Conservation (phyloP, 2,888 invertebrate species). For the Sinhomidia bicolor region DNA sequence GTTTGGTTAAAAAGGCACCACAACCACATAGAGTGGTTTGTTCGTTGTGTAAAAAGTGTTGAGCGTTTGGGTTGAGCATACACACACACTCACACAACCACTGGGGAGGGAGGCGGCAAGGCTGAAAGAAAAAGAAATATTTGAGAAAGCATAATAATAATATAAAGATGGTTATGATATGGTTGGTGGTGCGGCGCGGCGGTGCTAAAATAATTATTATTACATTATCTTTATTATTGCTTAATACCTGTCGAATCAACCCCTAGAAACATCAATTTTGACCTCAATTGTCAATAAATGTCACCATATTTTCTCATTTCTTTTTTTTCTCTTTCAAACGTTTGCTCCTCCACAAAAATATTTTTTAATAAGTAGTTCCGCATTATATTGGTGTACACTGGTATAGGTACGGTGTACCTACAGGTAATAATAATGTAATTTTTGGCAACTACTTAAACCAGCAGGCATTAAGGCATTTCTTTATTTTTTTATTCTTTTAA, state of each 20-base stretch:
- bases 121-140: conserved; percentile 72
- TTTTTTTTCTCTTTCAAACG: conserved; percentile 25
- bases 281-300: conserved; percentile 69
- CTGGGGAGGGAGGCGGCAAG: conserved; percentile 63
- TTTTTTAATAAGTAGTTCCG: not conserved
- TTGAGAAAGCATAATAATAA: conserved; percentile 65
- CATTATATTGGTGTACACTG: not conserved
- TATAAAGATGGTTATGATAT: conserved; percentile 71
- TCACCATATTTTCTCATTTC: conserved; percentile 61
- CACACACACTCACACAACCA: conserved; percentile 25
- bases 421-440: not conserved
- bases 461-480: not conserved
- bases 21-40: not conserved
- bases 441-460: not conserved
- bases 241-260: conserved; percentile 74
- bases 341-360: conserved; percentile 2
- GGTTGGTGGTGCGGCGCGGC: conserved; percentile 59
- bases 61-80: conserved; percentile 33
- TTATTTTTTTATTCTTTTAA: not conserved
- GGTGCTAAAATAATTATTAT: conserved; percentile 74
- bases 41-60: conserved; percentile 42
- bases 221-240: conserved; percentile 76
- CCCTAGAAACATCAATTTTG: conserved; percentile 69
- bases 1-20: conserved; percentile 51
- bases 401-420: not conserved